These are phyloP conservation scores for Pachypanchax playfairii DNA, from an alignment of 2,113 vertebrate species.

Conservation along the genomic window DNA sequence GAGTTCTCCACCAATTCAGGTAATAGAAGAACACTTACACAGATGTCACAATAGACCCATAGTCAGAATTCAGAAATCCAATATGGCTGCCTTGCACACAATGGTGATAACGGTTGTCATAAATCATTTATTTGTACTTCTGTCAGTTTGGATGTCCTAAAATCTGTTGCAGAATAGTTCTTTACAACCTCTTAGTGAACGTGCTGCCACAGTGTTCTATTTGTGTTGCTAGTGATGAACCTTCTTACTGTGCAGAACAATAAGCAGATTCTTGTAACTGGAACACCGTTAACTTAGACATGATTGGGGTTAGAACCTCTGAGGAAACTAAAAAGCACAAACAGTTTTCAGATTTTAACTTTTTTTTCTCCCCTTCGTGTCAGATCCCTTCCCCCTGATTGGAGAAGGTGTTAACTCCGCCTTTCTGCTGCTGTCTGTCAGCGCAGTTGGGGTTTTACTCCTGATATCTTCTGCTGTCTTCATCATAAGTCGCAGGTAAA, in stretches of 20 bases:
- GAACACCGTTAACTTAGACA: not conserved
- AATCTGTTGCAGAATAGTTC: too few relatives aligned
- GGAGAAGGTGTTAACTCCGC: slow-evolving; percentile 95
- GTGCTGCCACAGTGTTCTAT: too few relatives aligned
- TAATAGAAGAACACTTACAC: slow-evolving; percentile 53
- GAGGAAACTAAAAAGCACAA: not conserved
- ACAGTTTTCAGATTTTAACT: not conserved
- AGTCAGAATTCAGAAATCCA: not conserved
- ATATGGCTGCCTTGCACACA: not conserved
- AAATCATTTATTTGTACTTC: not conserved
- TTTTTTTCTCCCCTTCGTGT: not conserved
- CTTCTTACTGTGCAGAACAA: not conserved
- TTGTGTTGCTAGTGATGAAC: not conserved
- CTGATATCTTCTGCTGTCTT: slow-evolving; percentile 94
- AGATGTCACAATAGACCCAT: too few relatives aligned
- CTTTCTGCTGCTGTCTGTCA: slow-evolving; percentile 92
- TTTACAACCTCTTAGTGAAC: too few relatives aligned
- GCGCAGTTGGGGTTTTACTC: slow-evolving; percentile 92
- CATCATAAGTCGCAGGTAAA: slow-evolving; percentile 96
- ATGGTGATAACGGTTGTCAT: not conserved
- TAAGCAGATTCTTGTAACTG: too few relatives aligned
- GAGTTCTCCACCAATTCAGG: slow-evolving; percentile 98
- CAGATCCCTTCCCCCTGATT: slow-evolving; percentile 95
- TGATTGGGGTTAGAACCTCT: too few relatives aligned
- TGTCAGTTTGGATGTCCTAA: not conserved